Evolutionary conservation across 2,113 vertebrate genomes (phyloP).

Genomic region (Sclerurus mexicanus): DNA sequence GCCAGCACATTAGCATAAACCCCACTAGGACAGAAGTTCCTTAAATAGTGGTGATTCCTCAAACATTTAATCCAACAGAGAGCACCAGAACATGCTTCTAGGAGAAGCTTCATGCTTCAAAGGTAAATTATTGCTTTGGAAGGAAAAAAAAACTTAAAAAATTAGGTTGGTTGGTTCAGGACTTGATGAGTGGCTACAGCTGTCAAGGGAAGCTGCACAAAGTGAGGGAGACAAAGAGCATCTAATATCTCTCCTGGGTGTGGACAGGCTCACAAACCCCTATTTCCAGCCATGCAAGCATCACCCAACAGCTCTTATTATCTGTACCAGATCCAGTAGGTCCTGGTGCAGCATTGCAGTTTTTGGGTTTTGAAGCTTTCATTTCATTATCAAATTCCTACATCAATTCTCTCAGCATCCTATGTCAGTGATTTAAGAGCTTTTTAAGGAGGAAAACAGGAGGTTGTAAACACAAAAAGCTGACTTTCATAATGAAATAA

Average conservation of each 20-base stretch:
- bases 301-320: neutral
- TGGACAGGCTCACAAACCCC: fast-evolving
- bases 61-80: neutral
- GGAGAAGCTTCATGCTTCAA: neutral
- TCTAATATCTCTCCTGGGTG: neutral
- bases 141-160: neutral
- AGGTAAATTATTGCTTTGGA: neutral
- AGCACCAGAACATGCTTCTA: neutral
- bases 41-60: neutral
- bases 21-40: neutral
- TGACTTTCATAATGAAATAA: neutral
- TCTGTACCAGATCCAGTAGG: neutral
- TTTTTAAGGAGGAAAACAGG: neutral
- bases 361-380: neutral
- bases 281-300: neutral
- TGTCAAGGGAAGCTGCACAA: neutral
- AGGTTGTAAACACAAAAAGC: neutral
- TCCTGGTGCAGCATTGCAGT: neutral
- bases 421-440: neutral
- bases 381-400: neutral
- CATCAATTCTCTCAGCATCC: neutral
- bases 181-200: neutral
- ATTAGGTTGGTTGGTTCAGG: neutral
- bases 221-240: neutral
- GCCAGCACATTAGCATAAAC: neutral